Conservation (phyloP, 2,888 invertebrate genomes). For the Malthinus seriepunctatus region DNA sequence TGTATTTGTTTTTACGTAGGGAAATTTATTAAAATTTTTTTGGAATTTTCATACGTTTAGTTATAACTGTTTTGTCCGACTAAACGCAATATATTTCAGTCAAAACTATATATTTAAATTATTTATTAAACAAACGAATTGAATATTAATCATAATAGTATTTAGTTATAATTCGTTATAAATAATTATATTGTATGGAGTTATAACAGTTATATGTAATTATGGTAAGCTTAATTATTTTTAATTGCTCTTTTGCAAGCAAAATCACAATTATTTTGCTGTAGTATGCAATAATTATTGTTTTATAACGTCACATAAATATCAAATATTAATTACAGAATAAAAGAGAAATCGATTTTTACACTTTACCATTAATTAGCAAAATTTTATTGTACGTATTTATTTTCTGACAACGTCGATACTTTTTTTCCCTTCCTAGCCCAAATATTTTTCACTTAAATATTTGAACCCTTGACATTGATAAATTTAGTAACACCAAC, state of each 20-base stretch:
- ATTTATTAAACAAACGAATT: conserved; percentile 20
- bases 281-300: conserved; percentile 10
- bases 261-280: conserved; percentile 14
- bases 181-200: conserved; percentile 24
- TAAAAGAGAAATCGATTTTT: not conserved
- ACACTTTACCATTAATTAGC: not conserved
- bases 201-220: conserved; percentile 24
- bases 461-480: conserved; percentile 22
- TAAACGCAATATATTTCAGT: conserved; percentile 9
- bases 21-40: not conserved
- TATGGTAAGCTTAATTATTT: conserved; percentile 23
- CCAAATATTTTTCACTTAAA: conserved; percentile 12
- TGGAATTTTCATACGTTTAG: not conserved
- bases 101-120: conserved; percentile 14
- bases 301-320: conserved; percentile 1
- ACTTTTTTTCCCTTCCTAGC: not conserved
- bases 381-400: not conserved
- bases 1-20: too few species aligned
- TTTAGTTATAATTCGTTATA: conserved; percentile 19
- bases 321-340: conserved; percentile 3
- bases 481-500: conserved; percentile 20
- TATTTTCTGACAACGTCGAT: not conserved
- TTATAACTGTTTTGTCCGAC: not conserved
- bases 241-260: conserved; percentile 7
- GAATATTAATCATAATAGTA: conserved; percentile 22